Conservation (phyloP, 1,140 invertebrate species). For the Helicorthomorpha holstii region DNA sequence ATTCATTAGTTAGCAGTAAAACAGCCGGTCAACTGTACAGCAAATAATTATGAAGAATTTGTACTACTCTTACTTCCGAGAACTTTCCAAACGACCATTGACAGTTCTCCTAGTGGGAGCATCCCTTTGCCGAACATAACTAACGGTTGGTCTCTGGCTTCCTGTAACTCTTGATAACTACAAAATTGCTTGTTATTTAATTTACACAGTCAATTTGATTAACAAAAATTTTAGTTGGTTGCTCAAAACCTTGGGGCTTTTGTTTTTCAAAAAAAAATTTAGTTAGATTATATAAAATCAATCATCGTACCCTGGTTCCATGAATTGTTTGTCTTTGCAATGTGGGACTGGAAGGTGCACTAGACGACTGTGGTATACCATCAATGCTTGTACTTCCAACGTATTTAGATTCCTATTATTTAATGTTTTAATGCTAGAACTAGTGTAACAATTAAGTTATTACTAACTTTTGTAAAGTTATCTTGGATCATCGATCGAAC, state of each 20-base stretch:
- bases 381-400: neutral
- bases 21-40: too few relatives aligned
- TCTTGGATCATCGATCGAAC: constrained; percentile 43
- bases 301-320: constrained; percentile 3
- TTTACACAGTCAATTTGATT: too few relatives aligned
- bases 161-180: neutral
- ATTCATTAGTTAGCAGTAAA: neutral
- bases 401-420: neutral
- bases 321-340: constrained; percentile 3
- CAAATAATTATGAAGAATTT: too few relatives aligned
- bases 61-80: neutral
- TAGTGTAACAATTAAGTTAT: constrained; percentile 8
- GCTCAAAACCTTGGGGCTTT: too few relatives aligned
- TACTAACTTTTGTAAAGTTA: constrained; percentile 28
- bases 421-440: neutral
- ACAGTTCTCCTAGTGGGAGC: neutral
- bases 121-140: neutral
- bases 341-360: constrained; percentile 17
- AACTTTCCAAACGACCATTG: neutral
- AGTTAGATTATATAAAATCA: too few relatives aligned
- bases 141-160: neutral
- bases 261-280: too few relatives aligned
- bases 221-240: too few relatives aligned
- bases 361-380: constrained; percentile 10
- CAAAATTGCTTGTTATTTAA: too few relatives aligned